Conservation (phyloP, 2,888 invertebrate genomes). For the Digitonthophagus gazella region DNA sequence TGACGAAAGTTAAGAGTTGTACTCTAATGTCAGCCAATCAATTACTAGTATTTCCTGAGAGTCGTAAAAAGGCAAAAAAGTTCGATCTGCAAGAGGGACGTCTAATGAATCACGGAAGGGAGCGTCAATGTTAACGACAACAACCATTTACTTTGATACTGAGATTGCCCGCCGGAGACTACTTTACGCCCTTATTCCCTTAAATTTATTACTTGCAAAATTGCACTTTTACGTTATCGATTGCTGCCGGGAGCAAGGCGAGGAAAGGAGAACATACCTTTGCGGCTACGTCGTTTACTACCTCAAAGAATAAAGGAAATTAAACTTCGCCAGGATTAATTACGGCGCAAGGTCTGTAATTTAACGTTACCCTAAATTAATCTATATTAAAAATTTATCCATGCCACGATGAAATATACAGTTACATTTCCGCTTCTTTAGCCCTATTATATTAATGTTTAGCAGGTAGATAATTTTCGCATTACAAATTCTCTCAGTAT, state of each 20-base stretch:
- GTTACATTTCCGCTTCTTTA: background rate
- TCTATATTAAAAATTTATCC: background rate
- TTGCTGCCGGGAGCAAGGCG: background rate
- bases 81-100: background rate
- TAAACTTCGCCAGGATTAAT: background rate
- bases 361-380: background rate
- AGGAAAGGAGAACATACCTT: slow-evolving; percentile 4
- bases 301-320: background rate
- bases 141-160: slow-evolving; percentile 17
- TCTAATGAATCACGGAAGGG: slow-evolving; percentile 10
- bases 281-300: background rate
- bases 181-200: slow-evolving; percentile 5
- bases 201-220: slow-evolving; percentile 16
- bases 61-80: background rate
- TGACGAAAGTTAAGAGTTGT: background rate
- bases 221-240: slow-evolving; percentile 16
- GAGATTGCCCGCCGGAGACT: slow-evolving; percentile 3
- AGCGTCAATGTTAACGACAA: slow-evolving; percentile 12
- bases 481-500: too few relatives aligned
- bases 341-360: background rate
- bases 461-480: too few relatives aligned
- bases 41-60: background rate
- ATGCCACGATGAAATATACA: background rate
- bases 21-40: background rate
- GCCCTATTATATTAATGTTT: too few relatives aligned